Evolutionary conservation across 2,113 vertebrate genomes (phyloP).

Genomic region (Alethe diademata): DNA sequence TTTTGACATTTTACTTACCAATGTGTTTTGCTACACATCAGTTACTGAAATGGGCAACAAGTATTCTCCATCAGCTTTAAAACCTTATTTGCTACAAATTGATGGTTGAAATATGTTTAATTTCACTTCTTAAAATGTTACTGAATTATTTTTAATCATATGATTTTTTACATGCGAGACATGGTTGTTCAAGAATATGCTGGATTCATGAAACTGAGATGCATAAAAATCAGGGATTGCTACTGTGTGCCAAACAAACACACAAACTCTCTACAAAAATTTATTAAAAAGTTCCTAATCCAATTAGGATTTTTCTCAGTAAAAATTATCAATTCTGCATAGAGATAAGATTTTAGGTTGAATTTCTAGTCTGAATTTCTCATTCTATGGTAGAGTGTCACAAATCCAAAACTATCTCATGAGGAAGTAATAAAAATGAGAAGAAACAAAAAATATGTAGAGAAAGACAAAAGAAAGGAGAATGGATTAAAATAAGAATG

Average conservation of each 20-base stretch:
- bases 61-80: not conserved
- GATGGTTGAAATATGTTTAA: not conserved
- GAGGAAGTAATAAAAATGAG: not conserved
- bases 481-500: not conserved
- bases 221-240: not conserved
- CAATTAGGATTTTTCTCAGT: not conserved
- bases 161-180: not conserved
- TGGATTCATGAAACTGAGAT: not conserved
- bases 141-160: not conserved
- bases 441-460: not conserved
- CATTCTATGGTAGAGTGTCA: not conserved
- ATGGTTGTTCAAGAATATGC: not conserved
- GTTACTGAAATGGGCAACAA: not conserved
- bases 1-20: not conserved
- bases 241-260: not conserved
- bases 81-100: not conserved
- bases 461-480: not conserved
- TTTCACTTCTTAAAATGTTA: not conserved
- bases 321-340: not conserved
- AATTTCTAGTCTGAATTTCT: not conserved
- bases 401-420: not conserved
- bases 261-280: not conserved
- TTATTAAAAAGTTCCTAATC: not conserved
- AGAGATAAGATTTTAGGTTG: not conserved
- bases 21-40: not conserved